These are phyloP conservation scores for Apodemia zela DNA, from an alignment of 2,888 invertebrate genomes.

Conservation along the genomic window DNA sequence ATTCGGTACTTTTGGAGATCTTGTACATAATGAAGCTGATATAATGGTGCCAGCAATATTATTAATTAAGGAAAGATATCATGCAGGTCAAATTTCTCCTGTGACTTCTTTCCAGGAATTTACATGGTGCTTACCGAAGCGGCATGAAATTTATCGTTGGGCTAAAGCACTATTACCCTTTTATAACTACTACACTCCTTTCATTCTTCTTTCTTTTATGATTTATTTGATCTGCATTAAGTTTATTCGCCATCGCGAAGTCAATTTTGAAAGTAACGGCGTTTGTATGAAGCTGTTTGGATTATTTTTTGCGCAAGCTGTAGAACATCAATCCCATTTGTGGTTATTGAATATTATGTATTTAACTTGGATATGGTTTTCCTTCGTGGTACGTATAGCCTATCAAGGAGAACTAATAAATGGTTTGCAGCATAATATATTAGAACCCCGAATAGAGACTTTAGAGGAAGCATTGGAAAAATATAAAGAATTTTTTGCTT, in stretches of 20 bases:
- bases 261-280: conserved; percentile 28
- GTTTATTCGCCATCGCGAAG: conserved; percentile 28
- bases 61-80: conserved; percentile 35
- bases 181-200: conserved; percentile 39
- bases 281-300: conserved; percentile 42
- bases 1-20: conserved; percentile 40
- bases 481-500: conserved; percentile 47
- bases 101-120: conserved; percentile 38
- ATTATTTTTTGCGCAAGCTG: conserved; percentile 50
- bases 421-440: conserved; percentile 41
- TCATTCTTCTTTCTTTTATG: conserved; percentile 37
- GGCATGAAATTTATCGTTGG: conserved; percentile 44
- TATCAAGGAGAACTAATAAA: conserved; percentile 52
- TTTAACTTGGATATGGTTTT: conserved; percentile 56
- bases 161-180: conserved; percentile 47
- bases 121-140: conserved; percentile 49
- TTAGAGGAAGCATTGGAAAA: conserved; percentile 42
- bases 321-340: conserved; percentile 42
- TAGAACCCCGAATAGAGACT: conserved; percentile 44
- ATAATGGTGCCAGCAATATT: conserved; percentile 41
- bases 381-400: conserved; percentile 50
- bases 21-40: conserved; percentile 43
- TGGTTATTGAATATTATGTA: conserved; percentile 44
- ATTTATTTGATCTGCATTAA: conserved; percentile 36
- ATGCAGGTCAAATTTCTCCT: conserved; percentile 40